Base-by-base conservation (phyloP, 2,113 vertebrate genomes). In the Dunckerocampus dactyliophorus region DNA sequence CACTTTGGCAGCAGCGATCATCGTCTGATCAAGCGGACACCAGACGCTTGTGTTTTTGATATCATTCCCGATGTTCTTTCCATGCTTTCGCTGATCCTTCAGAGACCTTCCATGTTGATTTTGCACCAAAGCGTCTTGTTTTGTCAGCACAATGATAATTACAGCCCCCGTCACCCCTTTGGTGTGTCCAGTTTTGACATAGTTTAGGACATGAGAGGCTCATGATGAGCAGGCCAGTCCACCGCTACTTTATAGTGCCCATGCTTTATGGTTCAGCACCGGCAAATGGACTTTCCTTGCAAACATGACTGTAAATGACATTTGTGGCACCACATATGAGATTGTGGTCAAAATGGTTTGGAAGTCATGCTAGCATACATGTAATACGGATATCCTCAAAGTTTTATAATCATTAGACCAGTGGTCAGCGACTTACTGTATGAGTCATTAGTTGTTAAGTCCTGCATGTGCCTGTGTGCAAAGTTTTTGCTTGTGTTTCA, bases 81-180 rank as follows among this genome's bases (percentile, higher is more conserved):
- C 69, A 72, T 80, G 82, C 69, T 53, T 71, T 63, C 59, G 37
- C 45, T 50, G 52, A 68, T 54, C 70, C 63, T 66, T 86, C 73
- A 77, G 68, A 75, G 77, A 88, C 87, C 88, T 90, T 89, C 86
- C 83, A 88, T 54, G 67, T 87, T 86, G 83, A 85, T 88, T 88
- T 88, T 89, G 69, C 79, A 72, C 78, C 2, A 82, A 83, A 87
- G 77, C 85, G 81, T 86, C 82, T 82, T 82, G 84, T 87, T 85
- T 85, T 67, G 79, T 85, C 90, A 87, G 87, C 84, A 85, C 87
- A 84, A 90, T 88, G 86, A 85, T 92, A 90, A 92, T 90, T 90
- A 87, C 88, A 86, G 78, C 84, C 82, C 87, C 75, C 13, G 4
- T 43, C 39, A 12, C 39, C 39, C 14, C 85, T 85, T 88, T 79